Evolutionary conservation across 2,113 vertebrate genomes (phyloP).

Genomic region (Aegithalos caudatus): DNA sequence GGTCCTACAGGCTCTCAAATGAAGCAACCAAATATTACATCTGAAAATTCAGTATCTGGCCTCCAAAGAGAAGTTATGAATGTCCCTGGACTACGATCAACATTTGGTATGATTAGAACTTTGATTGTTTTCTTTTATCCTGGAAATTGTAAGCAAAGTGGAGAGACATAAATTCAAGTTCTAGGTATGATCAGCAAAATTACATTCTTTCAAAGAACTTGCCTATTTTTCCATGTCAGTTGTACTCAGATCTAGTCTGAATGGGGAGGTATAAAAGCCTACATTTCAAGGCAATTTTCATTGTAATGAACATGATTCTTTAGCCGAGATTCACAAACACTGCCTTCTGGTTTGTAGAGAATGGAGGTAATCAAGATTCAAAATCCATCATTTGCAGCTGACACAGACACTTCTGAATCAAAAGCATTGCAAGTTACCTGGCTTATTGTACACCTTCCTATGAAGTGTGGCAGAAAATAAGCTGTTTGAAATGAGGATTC

Average conservation of each 20-base stretch:
- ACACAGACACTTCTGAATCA: neutral
- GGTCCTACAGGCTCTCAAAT: neutral
- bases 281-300: neutral
- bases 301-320: neutral
- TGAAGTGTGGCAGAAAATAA: neutral
- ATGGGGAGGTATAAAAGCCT: neutral
- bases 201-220: neutral
- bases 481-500: neutral
- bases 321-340: neutral
- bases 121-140: neutral
- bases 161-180: neutral
- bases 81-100: neutral
- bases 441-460: neutral
- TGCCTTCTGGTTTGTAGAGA: neutral
- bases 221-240: neutral
- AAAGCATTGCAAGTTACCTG: neutral
- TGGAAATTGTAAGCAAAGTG: neutral
- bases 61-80: neutral
- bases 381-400: neutral
- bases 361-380: neutral
- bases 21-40: neutral
- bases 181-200: neutral
- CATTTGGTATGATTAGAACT: neutral
- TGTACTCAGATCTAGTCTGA: neutral
- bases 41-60: neutral